Base-by-base conservation (phyloP, 2,113 vertebrate species). In the Actinemys pallida region DNA sequence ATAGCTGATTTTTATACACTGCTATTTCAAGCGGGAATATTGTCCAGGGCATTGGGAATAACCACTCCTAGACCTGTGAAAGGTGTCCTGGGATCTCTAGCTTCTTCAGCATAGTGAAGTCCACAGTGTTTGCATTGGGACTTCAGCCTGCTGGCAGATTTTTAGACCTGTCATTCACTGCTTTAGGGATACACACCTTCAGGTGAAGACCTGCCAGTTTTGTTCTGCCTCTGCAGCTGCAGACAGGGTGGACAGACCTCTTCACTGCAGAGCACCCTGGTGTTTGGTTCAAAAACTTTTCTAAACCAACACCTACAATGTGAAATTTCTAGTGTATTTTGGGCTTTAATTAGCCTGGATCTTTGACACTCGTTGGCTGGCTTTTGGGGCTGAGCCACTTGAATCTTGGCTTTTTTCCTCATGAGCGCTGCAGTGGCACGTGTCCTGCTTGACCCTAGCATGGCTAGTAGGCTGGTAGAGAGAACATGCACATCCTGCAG, bases 11-110 rank as follows among this genome's bases (percentile, higher is more conserved):
- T 81, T 69, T 65, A 5, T 50, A 87, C 14, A 0, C 5, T 75
- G 19, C 10, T 4, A 0, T 0, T 0, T 35, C 47, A 49, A 8
- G 4, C 5, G 50, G 4, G 6, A 39, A 81, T 39, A 1, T 59
- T 65, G 81, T 31, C 4, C 12, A 0, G 24, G 39, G 4, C 1
- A 1, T 1, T 5, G 87, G 81, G 19, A 75, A 20, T 65, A 42
- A 45, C n/a, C 20, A 42, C 22, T 35, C n/a, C 20, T 75, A 42
- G n/a, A 10, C 10, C 5, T 10, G 5, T 75, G n/a, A 75, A 75
- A 24, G 10, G n/a, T 75, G 39, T 42, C 7, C 8, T 75, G 72
- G 10, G 22, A 24, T 72, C n/a, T 42, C n/a, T 72, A 39, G 42
- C 5, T 42, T 75, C 69, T 75, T 75, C 72, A 75, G 39, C 72